Base-by-base conservation (phyloP, 2,113 vertebrate species). In the Etheostoma spectabile region DNA sequence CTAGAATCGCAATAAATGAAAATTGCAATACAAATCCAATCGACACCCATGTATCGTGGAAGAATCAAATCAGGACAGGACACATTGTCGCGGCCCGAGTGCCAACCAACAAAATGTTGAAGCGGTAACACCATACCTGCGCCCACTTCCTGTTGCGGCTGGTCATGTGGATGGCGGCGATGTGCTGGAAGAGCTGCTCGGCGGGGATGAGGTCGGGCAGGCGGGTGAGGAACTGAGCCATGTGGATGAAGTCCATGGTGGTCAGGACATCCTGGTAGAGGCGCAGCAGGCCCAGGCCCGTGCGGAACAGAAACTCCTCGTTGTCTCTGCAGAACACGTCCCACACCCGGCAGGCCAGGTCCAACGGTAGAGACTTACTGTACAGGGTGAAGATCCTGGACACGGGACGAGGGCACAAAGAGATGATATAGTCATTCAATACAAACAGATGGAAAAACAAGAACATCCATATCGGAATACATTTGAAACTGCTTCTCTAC, bases 191-290 rank as follows among this genome's bases (percentile, higher is more conserved):
- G 46, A 99, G 92, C 61, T 97, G 96, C 46, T 97, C 96, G 0
- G 96, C 89, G 0, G 95, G 95, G 88, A 98, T 91, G 84, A 96
- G 95, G 60, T 99, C 98, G 0, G 98, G 98, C 70, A 99, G 95
- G 72, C 96, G 95, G 0, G 97, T 99, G 79, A 99, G 96, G 94
- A 99, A 98, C 94, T 99, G 98, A 1, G 98, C 98, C 82, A 97
- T 96, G 89, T 99, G 97, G 89, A 99, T 99, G 93, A 99, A 99
- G 95, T 99, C 98, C 98, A 99, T 98, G 92, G 92, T 92, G 75
- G 95, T 96, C 91, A 99, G 95, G 89, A 98, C 94, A 87, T 98
- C 98, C 91, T 96, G 95, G 74, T 97, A 98, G 57, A 97, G 96
- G 67, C 93, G 96, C 79, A 99, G 93, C 90, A 99, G 93, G 75